Conservation (phyloP, 1,140 invertebrate genomes). For the Drosophila setifemur region DNA sequence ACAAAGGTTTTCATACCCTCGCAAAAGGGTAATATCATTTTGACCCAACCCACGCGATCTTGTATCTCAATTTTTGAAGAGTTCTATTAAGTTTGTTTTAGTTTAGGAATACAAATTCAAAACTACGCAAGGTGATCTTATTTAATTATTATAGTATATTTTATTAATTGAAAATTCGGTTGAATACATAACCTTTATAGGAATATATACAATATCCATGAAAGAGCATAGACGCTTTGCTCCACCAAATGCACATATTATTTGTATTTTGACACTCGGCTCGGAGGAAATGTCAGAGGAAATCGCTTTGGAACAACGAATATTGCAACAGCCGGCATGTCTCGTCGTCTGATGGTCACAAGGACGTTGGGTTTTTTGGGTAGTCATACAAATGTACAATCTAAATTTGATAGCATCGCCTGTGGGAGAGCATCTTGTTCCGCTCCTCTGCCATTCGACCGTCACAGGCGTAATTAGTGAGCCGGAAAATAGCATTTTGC, state of each 20-base stretch:
- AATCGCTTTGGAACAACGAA: constrained; percentile 15
- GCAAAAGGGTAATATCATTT: too few relatives aligned
- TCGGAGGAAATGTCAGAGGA: background rate
- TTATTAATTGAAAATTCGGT: too few relatives aligned
- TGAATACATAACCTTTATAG: too few relatives aligned
- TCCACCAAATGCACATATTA: background rate
- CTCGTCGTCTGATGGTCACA: constrained; percentile 50
- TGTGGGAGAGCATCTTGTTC: constrained; percentile 24
- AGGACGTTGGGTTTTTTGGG: constrained; percentile 68
- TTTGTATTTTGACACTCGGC: constrained; percentile 3
- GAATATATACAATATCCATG: too few relatives aligned
- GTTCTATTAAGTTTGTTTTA: too few relatives aligned
- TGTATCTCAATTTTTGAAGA: too few relatives aligned
- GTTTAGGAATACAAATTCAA: too few relatives aligned
- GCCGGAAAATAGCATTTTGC: constrained; percentile 28
- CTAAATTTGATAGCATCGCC: constrained; percentile 45
- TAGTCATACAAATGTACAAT: constrained; percentile 40
- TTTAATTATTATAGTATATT: too few relatives aligned
- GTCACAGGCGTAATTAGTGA: constrained; percentile 58
- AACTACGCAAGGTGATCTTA: too few relatives aligned
- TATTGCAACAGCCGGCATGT: constrained; percentile 46
- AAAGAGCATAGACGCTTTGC: constrained; percentile 29
- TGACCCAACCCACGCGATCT: too few relatives aligned
- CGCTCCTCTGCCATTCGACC: background rate
- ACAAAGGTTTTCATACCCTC: too few relatives aligned